These are phyloP conservation scores for Laticauda laticaudata DNA, from an alignment of 2,113 vertebrate species.

Conservation along the genomic window DNA sequence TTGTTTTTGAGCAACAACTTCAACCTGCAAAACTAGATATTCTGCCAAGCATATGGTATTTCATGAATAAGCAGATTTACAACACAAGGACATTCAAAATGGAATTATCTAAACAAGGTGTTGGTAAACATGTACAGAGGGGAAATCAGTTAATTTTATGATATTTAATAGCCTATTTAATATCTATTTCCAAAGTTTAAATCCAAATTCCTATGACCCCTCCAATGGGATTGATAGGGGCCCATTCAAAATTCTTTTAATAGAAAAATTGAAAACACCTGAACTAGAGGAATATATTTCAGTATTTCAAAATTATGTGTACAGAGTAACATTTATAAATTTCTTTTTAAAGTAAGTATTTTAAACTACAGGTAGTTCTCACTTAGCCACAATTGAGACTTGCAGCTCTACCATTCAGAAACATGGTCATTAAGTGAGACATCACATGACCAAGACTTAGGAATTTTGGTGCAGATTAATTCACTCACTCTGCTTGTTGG, in stretches of 20 bases:
- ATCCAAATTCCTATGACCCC: not conserved
- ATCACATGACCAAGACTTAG: not conserved
- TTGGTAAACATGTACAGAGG: not conserved
- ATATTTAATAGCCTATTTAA: not conserved
- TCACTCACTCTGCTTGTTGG: not conserved
- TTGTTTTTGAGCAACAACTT: not conserved
- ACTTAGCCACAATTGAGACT: not conserved
- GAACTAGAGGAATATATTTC: not conserved
- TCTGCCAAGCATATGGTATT: not conserved
- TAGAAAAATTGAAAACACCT: not conserved
- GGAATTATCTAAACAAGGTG: not conserved
- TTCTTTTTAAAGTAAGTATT: not conserved
- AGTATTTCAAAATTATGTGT: not conserved
- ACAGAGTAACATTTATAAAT: not conserved
- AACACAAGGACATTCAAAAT: not conserved
- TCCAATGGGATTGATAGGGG: too few relatives aligned
- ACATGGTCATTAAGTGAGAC: not conserved
- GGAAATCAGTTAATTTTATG: not conserved
- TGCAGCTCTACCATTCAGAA: not conserved
- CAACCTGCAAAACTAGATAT: not conserved
- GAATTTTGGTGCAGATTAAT: not conserved
- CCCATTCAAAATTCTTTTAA: not conserved
- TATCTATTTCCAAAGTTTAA: not conserved
- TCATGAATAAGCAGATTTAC: not conserved
- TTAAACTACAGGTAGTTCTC: not conserved